Evolutionary conservation across 1,140 invertebrate genomes (phyloP), one percentile per base, ranked within the genome.

Genomic region (Charaxes varanes): DNA sequence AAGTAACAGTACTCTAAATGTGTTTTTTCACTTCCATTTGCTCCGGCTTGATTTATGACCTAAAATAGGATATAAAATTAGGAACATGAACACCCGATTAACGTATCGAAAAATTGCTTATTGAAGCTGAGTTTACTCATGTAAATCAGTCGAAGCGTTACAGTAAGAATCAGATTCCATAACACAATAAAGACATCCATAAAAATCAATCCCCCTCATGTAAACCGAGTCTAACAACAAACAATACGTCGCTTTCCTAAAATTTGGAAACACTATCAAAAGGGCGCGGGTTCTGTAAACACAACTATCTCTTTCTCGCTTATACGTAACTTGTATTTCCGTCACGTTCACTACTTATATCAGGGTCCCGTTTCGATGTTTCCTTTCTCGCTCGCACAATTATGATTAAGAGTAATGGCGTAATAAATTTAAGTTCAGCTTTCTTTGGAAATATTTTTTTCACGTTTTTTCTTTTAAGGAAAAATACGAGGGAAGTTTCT

Each of bases 251-350:
- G 62, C 74, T 82, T 82, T 82, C 74, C 78, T 56, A 76, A 82
- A 78, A 78, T 82, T 79, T 82, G 78, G 78, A 82, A 82, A 82
- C 77, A 81, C 74, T 82, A 82, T 79, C 78, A 62, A 60, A 62
- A 78, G 72, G 74, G 74, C 65, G 74, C 56, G 58, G 42, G 28
- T 51, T 43, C 51, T 64, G 60, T 63, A 64, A 73, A 76, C 52
- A 72, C 44, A 35, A 15, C 53, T 30, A 13, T 71, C 67, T 34
- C 59, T 32, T 26, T 65, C 56, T 6, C 26, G 11, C 16, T n/a
- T 6, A 6, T 44, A 52, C 37, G 14, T 6, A 19, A 12, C 6
- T 4, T 5, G 7, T 58, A 57, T 44, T 19, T 31, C 49, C 30
- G 19, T 69, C 58, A 43, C 60, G 34, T 33, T 51, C 41, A 32